Percentiles rank a stretch among this genome's conserved stretches.
Evolutionary conservation across 2,113 vertebrate species (phyloP).

Genomic region (Trematocara nigrifrons): DNA sequence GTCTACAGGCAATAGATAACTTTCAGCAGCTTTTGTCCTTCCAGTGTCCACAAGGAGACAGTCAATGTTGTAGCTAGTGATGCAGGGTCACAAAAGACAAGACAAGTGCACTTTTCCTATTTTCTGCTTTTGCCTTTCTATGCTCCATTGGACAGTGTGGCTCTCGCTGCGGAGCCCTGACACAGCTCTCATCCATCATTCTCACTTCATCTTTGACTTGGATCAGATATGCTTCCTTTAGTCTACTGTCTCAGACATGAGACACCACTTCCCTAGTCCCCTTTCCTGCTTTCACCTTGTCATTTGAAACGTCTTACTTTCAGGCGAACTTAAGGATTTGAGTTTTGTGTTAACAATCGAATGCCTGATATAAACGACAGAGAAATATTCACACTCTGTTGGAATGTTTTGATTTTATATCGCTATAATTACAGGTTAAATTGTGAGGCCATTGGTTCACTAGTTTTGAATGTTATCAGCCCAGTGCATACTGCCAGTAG

Average conservation of each 20-base stretch:
- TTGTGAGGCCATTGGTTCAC: not conserved
- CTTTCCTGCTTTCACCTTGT: not conserved
- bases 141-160: constrained; percentile 23
- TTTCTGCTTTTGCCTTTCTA: constrained; percentile 34
- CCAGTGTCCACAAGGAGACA: constrained; percentile 17
- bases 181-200: constrained; percentile 54
- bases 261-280: not conserved
- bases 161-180: not conserved
- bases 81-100: constrained; percentile 10
- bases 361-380: not conserved
- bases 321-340: not conserved
- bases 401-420: not conserved
- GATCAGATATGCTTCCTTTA: constrained; percentile 11
- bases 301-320: not conserved
- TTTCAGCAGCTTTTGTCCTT: constrained; percentile 28
- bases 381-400: not conserved
- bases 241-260: not conserved
- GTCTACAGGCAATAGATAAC: not conserved
- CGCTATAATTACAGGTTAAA: not conserved
- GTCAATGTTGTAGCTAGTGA: not conserved
- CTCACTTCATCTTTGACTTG: constrained; percentile 11
- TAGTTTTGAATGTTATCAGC: not conserved
- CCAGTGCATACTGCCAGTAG: not conserved
- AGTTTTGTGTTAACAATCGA: not conserved
- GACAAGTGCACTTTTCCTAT: constrained; percentile 9